phyloP scores from a whole-genome alignment of 2,113 vertebrate genomes.

The Meleagris gallopavo region DNA sequence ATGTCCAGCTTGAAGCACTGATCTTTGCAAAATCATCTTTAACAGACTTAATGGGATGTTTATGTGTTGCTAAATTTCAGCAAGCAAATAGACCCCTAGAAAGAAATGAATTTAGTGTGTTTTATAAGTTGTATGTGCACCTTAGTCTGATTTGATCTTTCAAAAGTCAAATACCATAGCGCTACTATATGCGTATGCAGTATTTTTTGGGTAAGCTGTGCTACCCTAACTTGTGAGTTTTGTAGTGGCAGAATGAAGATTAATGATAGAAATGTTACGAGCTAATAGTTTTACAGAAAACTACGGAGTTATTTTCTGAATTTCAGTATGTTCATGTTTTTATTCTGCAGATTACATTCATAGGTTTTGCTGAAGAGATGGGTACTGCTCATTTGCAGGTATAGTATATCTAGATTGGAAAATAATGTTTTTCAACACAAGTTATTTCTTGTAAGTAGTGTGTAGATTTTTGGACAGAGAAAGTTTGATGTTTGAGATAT shows the following conservation, averaged over 20 bases:
- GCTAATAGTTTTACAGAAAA: not conserved
- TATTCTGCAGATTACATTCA: slow-evolving; percentile 88
- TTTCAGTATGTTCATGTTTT: not conserved
- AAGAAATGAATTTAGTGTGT: not conserved
- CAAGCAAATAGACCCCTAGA: not conserved
- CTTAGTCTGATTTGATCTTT: not conserved
- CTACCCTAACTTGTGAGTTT: not conserved
- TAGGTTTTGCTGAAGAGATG: slow-evolving; percentile 87
- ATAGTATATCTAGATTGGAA: not conserved
- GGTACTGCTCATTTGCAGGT: slow-evolving; percentile 84
- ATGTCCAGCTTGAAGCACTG: not conserved
- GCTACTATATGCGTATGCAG: not conserved
- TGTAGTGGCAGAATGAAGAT: not conserved
- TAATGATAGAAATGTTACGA: not conserved
- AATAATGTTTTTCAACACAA: not conserved
- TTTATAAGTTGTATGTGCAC: not conserved
- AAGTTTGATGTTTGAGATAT: not conserved
- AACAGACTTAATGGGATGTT: not conserved
- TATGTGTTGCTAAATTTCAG: not conserved
- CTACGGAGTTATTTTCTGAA: not conserved
- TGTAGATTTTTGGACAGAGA: not conserved
- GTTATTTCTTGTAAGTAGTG: not conserved
- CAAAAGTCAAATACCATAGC: not conserved
- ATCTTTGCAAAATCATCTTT: not conserved
- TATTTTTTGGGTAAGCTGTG: not conserved